Evolutionary conservation across 1,140 invertebrate species (phyloP).

Genomic region (Drosophila nannoptera): DNA sequence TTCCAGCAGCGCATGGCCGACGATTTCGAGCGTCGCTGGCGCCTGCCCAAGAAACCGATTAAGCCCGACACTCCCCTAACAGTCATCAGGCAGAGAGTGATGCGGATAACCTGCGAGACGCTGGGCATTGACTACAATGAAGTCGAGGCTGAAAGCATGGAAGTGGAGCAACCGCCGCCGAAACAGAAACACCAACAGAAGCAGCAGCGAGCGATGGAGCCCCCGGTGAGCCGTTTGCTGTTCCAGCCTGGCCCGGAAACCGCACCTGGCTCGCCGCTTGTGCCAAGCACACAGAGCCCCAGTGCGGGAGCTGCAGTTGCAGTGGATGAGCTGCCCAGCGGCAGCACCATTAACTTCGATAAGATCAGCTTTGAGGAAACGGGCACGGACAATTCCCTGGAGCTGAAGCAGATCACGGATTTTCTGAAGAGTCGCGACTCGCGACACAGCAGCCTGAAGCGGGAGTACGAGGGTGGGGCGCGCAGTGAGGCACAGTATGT

Average conservation of each 20-base stretch:
- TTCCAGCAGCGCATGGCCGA: constrained; percentile 75
- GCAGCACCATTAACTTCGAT: constrained; percentile 69
- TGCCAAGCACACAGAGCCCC: constrained; percentile 50
- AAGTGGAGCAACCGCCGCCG: background rate
- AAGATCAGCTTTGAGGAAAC: constrained; percentile 77
- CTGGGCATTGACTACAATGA: constrained; percentile 63
- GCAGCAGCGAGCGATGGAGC: background rate
- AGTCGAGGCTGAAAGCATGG: constrained; percentile 2
- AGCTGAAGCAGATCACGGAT: constrained; percentile 70
- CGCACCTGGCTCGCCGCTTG: constrained; percentile 26
- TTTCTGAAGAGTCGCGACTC: constrained; percentile 67
- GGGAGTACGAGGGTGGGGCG: constrained; percentile 41
- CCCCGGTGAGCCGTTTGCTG: constrained; percentile 21
- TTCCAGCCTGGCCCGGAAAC: constrained; percentile 23
- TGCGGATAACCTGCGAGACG: constrained; percentile 70
- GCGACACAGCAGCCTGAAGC: constrained; percentile 65
- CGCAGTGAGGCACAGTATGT: constrained; percentile 62
- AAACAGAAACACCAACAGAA: background rate
- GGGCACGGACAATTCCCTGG: constrained; percentile 36
- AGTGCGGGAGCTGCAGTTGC: background rate
- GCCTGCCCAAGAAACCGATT: constrained; percentile 64
- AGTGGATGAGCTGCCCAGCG: constrained; percentile 11
- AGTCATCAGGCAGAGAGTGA: constrained; percentile 63
- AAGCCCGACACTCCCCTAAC: constrained; percentile 69
- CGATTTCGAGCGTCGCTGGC: constrained; percentile 72